Base-by-base conservation (phyloP, 2,888 invertebrate genomes). In the Podotricha telesiphe region DNA sequence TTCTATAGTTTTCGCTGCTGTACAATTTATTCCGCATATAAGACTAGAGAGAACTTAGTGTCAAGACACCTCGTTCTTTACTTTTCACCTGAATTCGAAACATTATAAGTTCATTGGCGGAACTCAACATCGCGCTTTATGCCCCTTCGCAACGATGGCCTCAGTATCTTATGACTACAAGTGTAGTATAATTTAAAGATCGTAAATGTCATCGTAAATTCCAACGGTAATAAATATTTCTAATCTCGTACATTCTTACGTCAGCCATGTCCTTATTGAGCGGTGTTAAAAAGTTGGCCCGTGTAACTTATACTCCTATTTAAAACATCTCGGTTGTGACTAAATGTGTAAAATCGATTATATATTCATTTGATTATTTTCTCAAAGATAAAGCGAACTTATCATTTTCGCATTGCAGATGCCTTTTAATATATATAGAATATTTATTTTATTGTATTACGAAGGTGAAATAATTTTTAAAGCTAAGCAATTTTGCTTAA, bases 201-300 rank as follows among this genome's bases (percentile, higher is more conserved):
- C 51, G 59, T 69, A 55, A 65, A 65, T 48, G 65, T 61, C 51
- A 20, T 59, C 20, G 59, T n/a, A n/a, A n/a, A n/a, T n/a, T 20
- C 19, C 15, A 48, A 50, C 15, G 8, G 47, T 34, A n/a, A 42
- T 68, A 48, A 68, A 61, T 69, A 40, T 40, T 22, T 15, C 56
- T 63, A 61, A 53, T 53, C n/a, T 61, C 20, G 19, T 42, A 11
- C 51, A 19, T 28, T 51, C 47, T 67, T 66, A 59, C 28, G n/a
- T 58, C 19, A 56, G 17, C 56, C 55, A 5, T 51, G n/a, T 42
- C 42, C 55, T 55, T 55, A 34, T 65, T 47, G 13, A 47, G 61
- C 13, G 34, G 13, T 20, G 19, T 37, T 47, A 62, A 48, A 50
- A 28, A 47, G 28, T 59, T 45, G 61, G 17, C 10, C n/a, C 48